A percentile compares a stretch with the other conserved stretches of the same genome.
These are phyloP conservation scores for Blastomussa wellsi DNA, from an alignment of 92 coral and sea anemone genomes.

Conservation along the genomic window DNA sequence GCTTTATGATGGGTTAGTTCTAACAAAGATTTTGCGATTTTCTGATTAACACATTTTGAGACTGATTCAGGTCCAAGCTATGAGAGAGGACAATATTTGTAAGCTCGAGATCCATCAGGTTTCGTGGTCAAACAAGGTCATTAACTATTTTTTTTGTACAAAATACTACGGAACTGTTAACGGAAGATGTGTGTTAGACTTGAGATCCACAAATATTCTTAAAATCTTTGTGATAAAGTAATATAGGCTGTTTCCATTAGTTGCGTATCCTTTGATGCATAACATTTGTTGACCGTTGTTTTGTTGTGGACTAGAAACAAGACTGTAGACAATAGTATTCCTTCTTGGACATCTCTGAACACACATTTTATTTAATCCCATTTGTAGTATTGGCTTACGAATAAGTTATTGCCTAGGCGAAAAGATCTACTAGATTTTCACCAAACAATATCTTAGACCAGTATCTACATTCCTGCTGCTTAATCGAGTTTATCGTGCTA, in stretches of 20 bases:
- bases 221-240: not conserved
- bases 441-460: not conserved
- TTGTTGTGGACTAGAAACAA: not conserved
- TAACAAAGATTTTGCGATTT: not conserved
- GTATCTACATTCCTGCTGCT: not conserved
- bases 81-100: not conserved
- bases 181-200: conserved; percentile 1
- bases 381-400: not conserved
- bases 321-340: not conserved
- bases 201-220: not conserved
- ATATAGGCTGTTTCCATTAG: not conserved
- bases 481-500: not conserved
- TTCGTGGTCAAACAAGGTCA: not conserved
- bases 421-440: not conserved
- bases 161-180: no score
- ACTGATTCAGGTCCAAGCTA: not conserved
- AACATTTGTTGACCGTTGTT: not conserved
- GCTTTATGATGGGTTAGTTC: not conserved
- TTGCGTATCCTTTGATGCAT: not conserved
- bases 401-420: not conserved
- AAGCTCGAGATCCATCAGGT: not conserved
- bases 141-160: not conserved
- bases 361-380: not conserved
- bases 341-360: not conserved
- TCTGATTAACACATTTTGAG: not conserved